These are phyloP conservation scores for Hippocampus abdominalis DNA, from an alignment of 2,113 vertebrate genomes.

Conservation along the genomic window DNA sequence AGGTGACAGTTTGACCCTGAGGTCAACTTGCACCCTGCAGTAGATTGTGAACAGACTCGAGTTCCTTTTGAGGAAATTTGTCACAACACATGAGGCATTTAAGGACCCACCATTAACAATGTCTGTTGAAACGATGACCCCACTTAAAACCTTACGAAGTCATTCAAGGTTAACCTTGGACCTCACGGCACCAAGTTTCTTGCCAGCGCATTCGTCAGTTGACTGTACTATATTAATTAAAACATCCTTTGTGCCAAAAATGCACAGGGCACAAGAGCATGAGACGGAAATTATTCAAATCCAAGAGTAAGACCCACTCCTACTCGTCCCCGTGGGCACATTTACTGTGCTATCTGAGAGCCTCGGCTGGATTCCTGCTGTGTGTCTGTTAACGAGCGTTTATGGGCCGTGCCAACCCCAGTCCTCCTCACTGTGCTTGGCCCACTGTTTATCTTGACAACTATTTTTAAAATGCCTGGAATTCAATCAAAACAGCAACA, in stretches of 20 bases:
- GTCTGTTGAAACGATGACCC: neutral
- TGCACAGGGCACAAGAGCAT: conserved; percentile 47
- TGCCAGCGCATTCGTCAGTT: conserved; percentile 33
- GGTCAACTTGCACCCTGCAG: neutral
- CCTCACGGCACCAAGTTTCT: conserved; percentile 8
- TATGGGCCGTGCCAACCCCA: conserved; percentile 50
- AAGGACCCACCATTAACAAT: neutral
- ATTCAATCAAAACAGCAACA: conserved; percentile 71
- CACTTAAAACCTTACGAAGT: neutral
- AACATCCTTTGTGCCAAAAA: conserved; percentile 42
- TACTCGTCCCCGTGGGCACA: conserved; percentile 39
- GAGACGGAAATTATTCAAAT: conserved; percentile 60
- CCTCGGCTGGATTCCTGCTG: conserved; percentile 47
- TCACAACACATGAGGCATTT: neutral
- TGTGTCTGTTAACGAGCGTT: conserved; percentile 47
- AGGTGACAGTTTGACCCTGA: neutral
- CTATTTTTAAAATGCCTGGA: conserved; percentile 72
- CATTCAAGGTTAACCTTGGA: conserved; percentile 16
- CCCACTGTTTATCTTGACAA: conserved; percentile 58
- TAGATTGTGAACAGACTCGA: neutral
- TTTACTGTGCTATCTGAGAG: conserved; percentile 53
- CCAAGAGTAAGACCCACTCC: conserved; percentile 38
- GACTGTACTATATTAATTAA: conserved; percentile 38
- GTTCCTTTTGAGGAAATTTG: neutral
- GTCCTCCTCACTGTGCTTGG: conserved; percentile 36